Conservation (phyloP, 2,888 invertebrate genomes). For the Amphipyra berbera region DNA sequence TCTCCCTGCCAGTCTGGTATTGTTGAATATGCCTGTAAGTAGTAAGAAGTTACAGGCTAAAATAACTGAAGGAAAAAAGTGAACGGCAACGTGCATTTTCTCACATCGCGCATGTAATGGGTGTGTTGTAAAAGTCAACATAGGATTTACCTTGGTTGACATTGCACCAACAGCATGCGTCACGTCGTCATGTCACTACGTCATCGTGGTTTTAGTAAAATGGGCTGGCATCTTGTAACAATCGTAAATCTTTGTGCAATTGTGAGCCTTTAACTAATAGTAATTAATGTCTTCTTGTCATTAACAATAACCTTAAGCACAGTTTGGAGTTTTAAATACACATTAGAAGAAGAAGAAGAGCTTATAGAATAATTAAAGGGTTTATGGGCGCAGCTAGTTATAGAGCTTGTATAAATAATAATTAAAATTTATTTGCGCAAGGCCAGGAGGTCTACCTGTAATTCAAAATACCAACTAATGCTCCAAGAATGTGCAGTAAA, state of each 20-base stretch:
- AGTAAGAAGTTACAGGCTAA: too few relatives aligned
- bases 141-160: slow-evolving; percentile 29
- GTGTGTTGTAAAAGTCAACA: slow-evolving; percentile 5
- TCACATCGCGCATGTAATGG: background rate
- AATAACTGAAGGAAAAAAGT: background rate
- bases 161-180: slow-evolving; percentile 13
- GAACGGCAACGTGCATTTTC: background rate
- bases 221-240: background rate
- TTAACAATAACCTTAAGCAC: too few relatives aligned
- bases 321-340: too few relatives aligned
- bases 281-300: background rate
- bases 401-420: too few relatives aligned
- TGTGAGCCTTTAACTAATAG: background rate
- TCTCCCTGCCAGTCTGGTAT: background rate
- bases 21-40: background rate
- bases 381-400: too few relatives aligned
- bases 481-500: too few relatives aligned
- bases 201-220: slow-evolving; percentile 1
- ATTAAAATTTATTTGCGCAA: too few relatives aligned
- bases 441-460: too few relatives aligned
- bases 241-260: slow-evolving; percentile 5
- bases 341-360: too few relatives aligned
- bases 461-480: too few relatives aligned
- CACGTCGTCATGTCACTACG: slow-evolving; percentile 36
- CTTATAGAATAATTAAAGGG: too few relatives aligned